These are phyloP conservation scores for Synchiropus splendidus DNA, from an alignment of 2,113 vertebrate species.

Conservation along the genomic window DNA sequence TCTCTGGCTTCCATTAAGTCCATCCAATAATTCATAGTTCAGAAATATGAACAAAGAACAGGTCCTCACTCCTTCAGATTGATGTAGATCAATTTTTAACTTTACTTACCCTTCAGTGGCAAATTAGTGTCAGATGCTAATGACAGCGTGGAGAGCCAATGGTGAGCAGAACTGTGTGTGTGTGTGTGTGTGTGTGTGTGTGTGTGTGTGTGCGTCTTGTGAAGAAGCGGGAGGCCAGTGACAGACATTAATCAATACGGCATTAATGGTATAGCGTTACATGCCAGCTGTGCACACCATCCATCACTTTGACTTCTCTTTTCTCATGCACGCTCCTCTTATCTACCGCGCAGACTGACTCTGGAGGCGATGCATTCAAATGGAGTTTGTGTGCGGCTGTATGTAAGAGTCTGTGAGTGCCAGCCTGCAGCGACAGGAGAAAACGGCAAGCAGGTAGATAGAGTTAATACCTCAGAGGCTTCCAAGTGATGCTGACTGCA, in stretches of 20 bases:
- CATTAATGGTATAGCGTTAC: constrained; percentile 38
- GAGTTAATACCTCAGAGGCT: constrained; percentile 48
- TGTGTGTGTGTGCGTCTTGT: constrained; percentile 11
- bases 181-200: constrained; percentile 8
- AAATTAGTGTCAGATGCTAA: constrained; percentile 29
- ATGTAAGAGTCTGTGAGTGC: constrained; percentile 5
- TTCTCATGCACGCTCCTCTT: constrained; percentile 24
- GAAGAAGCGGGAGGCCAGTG: constrained; percentile 17
- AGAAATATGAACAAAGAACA: too few species aligned
- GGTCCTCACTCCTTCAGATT: too few species aligned
- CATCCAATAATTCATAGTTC: too few species aligned
- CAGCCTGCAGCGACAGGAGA: constrained; percentile 26
- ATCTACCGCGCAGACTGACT: constrained; percentile 30
- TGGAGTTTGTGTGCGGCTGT: constrained; percentile 5
- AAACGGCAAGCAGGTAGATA: constrained; percentile 47
- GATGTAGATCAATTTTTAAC: constrained; percentile 25
- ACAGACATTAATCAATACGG: constrained; percentile 53
- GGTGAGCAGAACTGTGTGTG: constrained; percentile 2
- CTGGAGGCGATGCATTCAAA: constrained; percentile 32
- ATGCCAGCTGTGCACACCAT: constrained; percentile 33
- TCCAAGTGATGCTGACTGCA: constrained; percentile 49
- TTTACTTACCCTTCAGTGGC: constrained; percentile 3
- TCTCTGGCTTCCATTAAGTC: too few species aligned
- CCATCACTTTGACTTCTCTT: constrained; percentile 47
- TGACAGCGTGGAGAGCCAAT: constrained; percentile 9